Conservation (phyloP, 1,140 invertebrate species). For the Dysdera silvatica region DNA sequence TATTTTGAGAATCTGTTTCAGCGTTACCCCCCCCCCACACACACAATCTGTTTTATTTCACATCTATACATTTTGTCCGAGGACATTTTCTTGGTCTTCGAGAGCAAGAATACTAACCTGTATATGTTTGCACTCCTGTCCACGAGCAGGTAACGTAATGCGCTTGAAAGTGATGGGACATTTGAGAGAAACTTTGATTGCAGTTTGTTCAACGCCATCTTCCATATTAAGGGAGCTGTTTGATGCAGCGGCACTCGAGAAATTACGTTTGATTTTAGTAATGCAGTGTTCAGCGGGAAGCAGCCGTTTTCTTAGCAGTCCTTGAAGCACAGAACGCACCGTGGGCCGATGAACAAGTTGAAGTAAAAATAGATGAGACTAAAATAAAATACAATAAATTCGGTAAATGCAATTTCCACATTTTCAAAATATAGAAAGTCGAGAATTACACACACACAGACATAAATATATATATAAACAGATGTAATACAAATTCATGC, state of each 20-base stretch:
- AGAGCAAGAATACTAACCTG: conserved; percentile 47
- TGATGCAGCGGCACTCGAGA: conserved; percentile 53
- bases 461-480: too few relatives aligned
- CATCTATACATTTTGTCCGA: too few relatives aligned
- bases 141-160: conserved; percentile 83
- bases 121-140: conserved; percentile 93
- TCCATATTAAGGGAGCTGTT: conserved; percentile 18
- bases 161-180: conserved; percentile 92
- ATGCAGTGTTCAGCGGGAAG: conserved; percentile 87
- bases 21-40: too few relatives aligned
- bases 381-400: conserved; percentile 44
- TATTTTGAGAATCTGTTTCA: too few relatives aligned
- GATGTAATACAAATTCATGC: too few relatives aligned
- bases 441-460: too few relatives aligned
- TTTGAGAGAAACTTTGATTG: conserved; percentile 80
- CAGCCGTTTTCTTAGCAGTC: conserved; percentile 75
- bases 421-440: background rate
- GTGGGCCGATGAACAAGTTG: conserved; percentile 92
- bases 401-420: background rate
- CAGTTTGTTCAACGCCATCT: conserved; percentile 71
- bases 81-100: too few relatives aligned
- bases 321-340: conserved; percentile 83
- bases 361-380: conserved; percentile 91
- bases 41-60: too few relatives aligned
- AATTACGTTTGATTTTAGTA: conserved; percentile 90